A percentile compares a stretch with the other conserved stretches of the same genome.
These are phyloP conservation scores for Cryptus armator DNA, from an alignment of 2,888 invertebrate species.

Conservation along the genomic window DNA sequence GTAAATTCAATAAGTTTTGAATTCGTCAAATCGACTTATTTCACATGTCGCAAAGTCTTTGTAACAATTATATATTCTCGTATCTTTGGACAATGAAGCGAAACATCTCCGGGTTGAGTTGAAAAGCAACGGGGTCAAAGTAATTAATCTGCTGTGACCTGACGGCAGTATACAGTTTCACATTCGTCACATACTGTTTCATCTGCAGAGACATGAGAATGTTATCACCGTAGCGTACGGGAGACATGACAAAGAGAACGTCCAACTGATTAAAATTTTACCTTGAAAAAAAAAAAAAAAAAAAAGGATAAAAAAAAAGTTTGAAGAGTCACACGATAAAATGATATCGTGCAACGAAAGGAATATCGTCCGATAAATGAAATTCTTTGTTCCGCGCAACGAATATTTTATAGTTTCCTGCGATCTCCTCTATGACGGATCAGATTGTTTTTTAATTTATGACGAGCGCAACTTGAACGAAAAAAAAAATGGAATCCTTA, in stretches of 20 bases:
- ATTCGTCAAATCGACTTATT: background rate
- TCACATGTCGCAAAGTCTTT: background rate
- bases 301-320: background rate
- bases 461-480: background rate
- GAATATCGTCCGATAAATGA: background rate
- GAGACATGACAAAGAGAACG: background rate
- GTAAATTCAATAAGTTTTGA: background rate
- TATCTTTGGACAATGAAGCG: background rate
- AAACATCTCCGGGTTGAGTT: background rate
- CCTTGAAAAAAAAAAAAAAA: background rate
- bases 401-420: no score
- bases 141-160: conserved; percentile 8
- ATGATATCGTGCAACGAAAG: background rate
- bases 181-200: conserved; percentile 1
- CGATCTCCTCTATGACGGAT: no score
- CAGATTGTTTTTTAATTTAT: no score
- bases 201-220: background rate
- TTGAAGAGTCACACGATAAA: background rate
- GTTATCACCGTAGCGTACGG: background rate
- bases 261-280: background rate
- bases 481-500: background rate
- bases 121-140: conserved; percentile 4
- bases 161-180: conserved; percentile 4
- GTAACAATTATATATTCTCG: background rate
- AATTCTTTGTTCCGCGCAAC: no score